A percentile compares a stretch with the other conserved stretches of the same genome.
Evolutionary conservation across 2,113 vertebrate genomes (phyloP).

Genomic region (Corythornis cristatus): DNA sequence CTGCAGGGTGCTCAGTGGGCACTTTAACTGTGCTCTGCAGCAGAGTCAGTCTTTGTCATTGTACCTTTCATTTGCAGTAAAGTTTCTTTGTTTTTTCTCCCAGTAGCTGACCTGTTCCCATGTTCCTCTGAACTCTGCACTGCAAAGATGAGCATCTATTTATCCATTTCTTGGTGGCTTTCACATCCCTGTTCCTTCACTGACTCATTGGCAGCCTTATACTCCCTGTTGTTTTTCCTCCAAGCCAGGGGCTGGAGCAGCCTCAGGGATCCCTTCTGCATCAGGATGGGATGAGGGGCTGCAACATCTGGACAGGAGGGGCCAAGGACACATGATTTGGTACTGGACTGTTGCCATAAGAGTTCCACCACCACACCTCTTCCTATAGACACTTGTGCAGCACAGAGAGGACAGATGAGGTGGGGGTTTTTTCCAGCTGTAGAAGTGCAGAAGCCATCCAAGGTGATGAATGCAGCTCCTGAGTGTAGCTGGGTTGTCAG

Average conservation of each 20-base stretch:
- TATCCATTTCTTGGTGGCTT: not conserved
- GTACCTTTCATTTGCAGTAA: too few relatives aligned
- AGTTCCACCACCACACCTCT: not conserved
- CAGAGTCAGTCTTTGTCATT: too few relatives aligned
- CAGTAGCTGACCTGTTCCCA: too few relatives aligned
- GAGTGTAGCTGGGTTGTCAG: not conserved
- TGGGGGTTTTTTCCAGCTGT: not conserved
- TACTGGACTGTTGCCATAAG: not conserved
- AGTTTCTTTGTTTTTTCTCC: too few relatives aligned
- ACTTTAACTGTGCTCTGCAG: too few relatives aligned
- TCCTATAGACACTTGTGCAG: not conserved
- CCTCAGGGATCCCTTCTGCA: not conserved
- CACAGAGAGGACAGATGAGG: not conserved
- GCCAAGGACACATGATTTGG: not conserved
- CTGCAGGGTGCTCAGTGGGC: too few relatives aligned
- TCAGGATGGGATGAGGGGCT: not conserved
- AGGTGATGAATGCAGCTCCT: not conserved
- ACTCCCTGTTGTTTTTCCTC: not conserved
- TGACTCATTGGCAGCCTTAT: not conserved
- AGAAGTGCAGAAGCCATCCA: too few relatives aligned
- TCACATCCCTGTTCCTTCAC: not conserved
- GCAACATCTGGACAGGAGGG: not conserved
- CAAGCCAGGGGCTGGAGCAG: not conserved
- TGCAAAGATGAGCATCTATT: not conserved
- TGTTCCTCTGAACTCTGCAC: too few relatives aligned